Conservation (phyloP, 1,140 invertebrate genomes). For the Cotesia chilonis region DNA sequence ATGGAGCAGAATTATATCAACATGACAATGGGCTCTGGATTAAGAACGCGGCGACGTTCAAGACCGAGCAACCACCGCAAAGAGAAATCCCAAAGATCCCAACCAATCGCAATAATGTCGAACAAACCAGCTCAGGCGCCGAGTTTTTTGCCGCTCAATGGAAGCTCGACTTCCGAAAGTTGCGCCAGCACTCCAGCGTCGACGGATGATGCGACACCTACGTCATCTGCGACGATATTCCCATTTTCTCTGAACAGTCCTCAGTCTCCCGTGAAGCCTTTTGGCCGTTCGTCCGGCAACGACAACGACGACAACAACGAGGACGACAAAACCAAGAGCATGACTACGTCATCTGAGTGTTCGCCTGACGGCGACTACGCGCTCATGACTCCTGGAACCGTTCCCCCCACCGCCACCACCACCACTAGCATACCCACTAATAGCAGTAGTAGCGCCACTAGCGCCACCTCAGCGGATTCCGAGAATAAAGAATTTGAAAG, state of each 20-base stretch:
- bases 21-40: slow-evolving; percentile 53
- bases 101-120: slow-evolving; percentile 69
- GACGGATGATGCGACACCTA: slow-evolving; percentile 65
- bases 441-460: slow-evolving; percentile 28
- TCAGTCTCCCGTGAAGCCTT: slow-evolving; percentile 66
- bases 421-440: slow-evolving; percentile 35
- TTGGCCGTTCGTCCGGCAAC: slow-evolving; percentile 40
- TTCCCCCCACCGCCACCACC: neutral
- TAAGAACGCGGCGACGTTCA: slow-evolving; percentile 41
- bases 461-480: slow-evolving; percentile 13
- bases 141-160: slow-evolving; percentile 58
- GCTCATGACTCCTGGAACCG: slow-evolving; percentile 44
- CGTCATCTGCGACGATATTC: slow-evolving; percentile 69
- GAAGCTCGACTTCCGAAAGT: slow-evolving; percentile 59
- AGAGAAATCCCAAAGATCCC: slow-evolving; percentile 63
- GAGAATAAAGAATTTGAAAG: slow-evolving; percentile 3
- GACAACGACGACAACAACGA: slow-evolving; percentile 21
- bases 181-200: slow-evolving; percentile 62
- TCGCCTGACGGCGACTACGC: slow-evolving; percentile 53
- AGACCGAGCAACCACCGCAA: slow-evolving; percentile 53
- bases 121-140: slow-evolving; percentile 60
- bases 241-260: slow-evolving; percentile 71
- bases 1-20: slow-evolving; percentile 64
- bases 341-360: slow-evolving; percentile 37
- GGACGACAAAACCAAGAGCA: slow-evolving; percentile 39